Evolutionary conservation across 1,140 invertebrate genomes (phyloP).

Genomic region (Proales similis): DNA sequence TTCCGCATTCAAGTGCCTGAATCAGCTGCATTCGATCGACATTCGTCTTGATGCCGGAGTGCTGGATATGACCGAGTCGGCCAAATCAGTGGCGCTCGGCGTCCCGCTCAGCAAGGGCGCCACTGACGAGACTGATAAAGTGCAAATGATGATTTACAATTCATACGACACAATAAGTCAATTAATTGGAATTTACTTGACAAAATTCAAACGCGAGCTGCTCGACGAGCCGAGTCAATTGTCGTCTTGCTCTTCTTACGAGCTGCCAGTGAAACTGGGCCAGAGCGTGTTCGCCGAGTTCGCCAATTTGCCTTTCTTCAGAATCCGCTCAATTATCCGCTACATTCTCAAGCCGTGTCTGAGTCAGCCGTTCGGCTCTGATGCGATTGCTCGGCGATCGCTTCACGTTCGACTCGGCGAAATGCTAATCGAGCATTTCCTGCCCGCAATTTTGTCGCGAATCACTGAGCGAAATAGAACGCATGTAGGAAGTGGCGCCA

Average conservation of each 20-base stretch:
- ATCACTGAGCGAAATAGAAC: slow-evolving; percentile 12
- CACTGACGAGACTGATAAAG: slow-evolving; percentile 19
- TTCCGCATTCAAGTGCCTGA: slow-evolving; percentile 8
- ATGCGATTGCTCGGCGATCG: background rate
- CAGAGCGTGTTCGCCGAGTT: slow-evolving; percentile 17
- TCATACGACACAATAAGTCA: slow-evolving; percentile 24
- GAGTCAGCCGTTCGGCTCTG: background rate
- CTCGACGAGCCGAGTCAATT: slow-evolving; percentile 1
- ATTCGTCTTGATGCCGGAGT: slow-evolving; percentile 1
- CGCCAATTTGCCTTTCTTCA: slow-evolving; percentile 18
- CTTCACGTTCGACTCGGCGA: slow-evolving; percentile 17
- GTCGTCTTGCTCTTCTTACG: slow-evolving; percentile 1
- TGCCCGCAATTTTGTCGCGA: slow-evolving; percentile 15
- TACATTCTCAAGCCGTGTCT: slow-evolving; percentile 24
- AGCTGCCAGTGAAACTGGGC: no score
- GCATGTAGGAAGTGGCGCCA: no score
- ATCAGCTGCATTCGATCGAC: background rate
- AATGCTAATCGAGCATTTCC: slow-evolving; percentile 13
- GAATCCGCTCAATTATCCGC: slow-evolving; percentile 21
- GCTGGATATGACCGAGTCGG: slow-evolving; percentile 27
- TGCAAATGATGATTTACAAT: slow-evolving; percentile 21
- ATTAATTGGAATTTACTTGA: slow-evolving; percentile 28
- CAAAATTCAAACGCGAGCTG: slow-evolving; percentile 22
- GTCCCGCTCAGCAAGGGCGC: background rate
- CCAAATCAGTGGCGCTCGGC: slow-evolving; percentile 12